Percentiles rank a stretch among this genome's conserved stretches.
Conservation (phyloP, 2,113 vertebrate species). For the Panthera tigris region DNA sequence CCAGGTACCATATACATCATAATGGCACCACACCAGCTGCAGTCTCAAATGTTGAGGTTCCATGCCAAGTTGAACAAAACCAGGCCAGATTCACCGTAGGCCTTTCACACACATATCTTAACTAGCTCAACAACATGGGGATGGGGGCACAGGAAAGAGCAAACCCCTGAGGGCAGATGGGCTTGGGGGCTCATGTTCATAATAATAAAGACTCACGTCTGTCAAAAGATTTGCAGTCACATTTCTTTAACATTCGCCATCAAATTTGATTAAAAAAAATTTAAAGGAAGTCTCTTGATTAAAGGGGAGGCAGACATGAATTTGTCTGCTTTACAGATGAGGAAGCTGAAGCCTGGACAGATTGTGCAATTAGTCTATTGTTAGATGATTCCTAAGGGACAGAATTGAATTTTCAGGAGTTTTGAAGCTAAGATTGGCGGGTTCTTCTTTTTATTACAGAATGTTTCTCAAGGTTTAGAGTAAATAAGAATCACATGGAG, state of each 20-base stretch:
- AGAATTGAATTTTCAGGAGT: not conserved
- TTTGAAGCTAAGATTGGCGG: not conserved
- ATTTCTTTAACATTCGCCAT: constrained; percentile 30
- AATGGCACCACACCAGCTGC: constrained; percentile 57
- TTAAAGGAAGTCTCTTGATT: not conserved
- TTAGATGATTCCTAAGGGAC: not conserved
- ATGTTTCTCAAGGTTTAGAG: not conserved
- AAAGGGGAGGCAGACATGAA: not conserved
- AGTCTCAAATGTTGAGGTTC: constrained; percentile 43
- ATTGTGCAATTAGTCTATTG: not conserved
- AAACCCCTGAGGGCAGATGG: not conserved
- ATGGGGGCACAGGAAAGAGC: not conserved
- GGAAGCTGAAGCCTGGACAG: not conserved
- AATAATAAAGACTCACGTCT: constrained; percentile 45
- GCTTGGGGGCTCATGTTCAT: not conserved
- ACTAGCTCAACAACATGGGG: not conserved
- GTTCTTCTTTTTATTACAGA: not conserved
- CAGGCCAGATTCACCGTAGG: constrained; percentile 2
- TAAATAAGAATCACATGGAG: not conserved
- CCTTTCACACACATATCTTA: not conserved
- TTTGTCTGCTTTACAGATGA: not conserved
- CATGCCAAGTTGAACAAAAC: constrained; percentile 37
- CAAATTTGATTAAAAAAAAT: not conserved
- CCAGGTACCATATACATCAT: constrained; percentile 55
- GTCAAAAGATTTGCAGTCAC: not conserved